A percentile compares a stretch with the other conserved stretches of the same genome.
phyloP scores from a whole-genome alignment of 53 echinoderm and acorn worm species.

The Crossaster papposus region DNA sequence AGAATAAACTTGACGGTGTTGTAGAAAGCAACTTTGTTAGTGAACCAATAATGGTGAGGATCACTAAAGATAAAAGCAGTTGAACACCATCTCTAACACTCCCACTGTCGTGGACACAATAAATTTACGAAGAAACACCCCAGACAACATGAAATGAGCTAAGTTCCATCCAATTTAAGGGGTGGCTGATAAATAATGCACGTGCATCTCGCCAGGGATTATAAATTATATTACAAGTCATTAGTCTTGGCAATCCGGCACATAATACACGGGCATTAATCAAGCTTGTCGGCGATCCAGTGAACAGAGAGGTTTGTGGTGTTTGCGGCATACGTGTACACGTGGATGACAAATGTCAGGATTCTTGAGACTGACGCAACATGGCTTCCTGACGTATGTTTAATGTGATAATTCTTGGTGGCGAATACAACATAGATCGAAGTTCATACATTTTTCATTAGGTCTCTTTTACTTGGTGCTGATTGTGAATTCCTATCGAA shows the following conservation, averaged over 20 bases:
- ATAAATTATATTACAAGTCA: conserved; percentile 46
- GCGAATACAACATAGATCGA: not conserved
- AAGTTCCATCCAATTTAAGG: conserved; percentile 25
- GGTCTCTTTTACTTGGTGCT: not conserved
- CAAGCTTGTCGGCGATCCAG: conserved; percentile 4
- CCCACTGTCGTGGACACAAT: not conserved
- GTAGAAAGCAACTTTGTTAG: too few species aligned
- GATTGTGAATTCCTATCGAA: not conserved
- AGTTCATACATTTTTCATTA: not conserved
- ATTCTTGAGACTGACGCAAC: not conserved
- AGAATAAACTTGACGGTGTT: too few species aligned
- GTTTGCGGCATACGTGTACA: not conserved
- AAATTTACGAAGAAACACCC: not conserved
- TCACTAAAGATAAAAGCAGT: not conserved
- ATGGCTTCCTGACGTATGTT: not conserved
- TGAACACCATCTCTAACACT: not conserved
- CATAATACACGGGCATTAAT: conserved; percentile 11
- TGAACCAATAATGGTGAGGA: too few species aligned
- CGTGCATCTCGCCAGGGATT: conserved; percentile 5
- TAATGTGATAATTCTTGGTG: not conserved
- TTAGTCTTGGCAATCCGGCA: conserved; percentile 13
- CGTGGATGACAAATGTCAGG: conserved; percentile 17
- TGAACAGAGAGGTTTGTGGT: not conserved
- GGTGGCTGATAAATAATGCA: conserved; percentile 18
- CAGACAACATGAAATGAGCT: not conserved